These are phyloP conservation scores for Phrynocephalus vlangalii DNA, from an alignment of 2,797 vertebrate genomes.

Conservation along the genomic window DNA sequence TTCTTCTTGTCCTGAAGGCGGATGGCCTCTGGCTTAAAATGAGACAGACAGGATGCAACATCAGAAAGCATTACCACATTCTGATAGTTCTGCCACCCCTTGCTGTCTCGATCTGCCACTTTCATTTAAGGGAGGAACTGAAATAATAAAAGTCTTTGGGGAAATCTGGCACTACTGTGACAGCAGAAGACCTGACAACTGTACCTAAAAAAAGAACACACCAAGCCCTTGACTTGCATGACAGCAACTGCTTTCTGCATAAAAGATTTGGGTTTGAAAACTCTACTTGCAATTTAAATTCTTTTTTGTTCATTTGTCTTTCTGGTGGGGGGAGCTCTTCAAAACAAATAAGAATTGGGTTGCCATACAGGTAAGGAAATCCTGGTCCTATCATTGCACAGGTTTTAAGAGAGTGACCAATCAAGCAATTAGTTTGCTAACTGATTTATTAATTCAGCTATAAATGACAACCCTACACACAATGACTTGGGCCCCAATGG, in stretches of 20 bases:
- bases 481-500: background rate
- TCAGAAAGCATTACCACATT: constrained; percentile 23
- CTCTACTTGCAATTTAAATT: constrained; percentile 2
- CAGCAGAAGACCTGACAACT: background rate
- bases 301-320: background rate
- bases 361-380: too few species aligned
- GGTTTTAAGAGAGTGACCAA: background rate
- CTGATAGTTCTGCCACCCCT: constrained; percentile 6
- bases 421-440: background rate
- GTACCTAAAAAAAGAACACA: background rate
- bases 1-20: background rate
- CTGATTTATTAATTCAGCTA: background rate
- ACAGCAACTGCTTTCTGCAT: background rate
- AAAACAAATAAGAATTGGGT: background rate
- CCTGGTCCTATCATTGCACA: background rate
- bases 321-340: background rate
- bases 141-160: constrained; percentile 13
- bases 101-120: background rate
- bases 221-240: background rate
- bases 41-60: background rate
- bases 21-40: background rate
- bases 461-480: background rate
- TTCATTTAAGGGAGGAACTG: constrained; percentile 32
- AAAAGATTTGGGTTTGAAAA: constrained; percentile 9
- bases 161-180: constrained; percentile 37